Base-by-base conservation (phyloP, 2,797 vertebrate genomes). In the Sus cebifrons region DNA sequence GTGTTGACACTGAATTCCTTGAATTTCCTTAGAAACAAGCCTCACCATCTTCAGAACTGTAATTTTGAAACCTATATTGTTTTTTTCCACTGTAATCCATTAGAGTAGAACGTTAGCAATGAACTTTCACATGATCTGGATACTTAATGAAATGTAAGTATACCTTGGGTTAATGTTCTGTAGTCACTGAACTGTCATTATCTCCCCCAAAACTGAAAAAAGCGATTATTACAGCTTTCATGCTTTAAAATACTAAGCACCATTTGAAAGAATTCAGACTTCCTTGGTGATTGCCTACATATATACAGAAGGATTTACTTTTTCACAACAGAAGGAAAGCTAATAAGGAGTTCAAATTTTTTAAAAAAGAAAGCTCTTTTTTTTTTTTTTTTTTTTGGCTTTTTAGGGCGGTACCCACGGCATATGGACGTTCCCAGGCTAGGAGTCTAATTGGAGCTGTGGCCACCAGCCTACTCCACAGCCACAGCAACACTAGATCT, bases 211-310 rank as follows among this genome's bases (percentile, higher is more conserved):
- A 73, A 88, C 84, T 16, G 25, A 54, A 86, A 81, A 77, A 86
- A 70, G 0, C 40, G 60, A 82, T 36, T 70, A 90, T 67, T 75
- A 67, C 2, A 64, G 16, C 62, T 89, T 89, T 95, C 62, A 93
- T 70, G 62, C 62, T 93, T 93, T 68, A 82, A 92, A 95, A 89
- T 62, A 79, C 77, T 74, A 91, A 73, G 87, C 73, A 94, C n/a
- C 25, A 83, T 86, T 90, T 86, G 49, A 92, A 90, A 84, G 40
- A 5, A 74, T 90, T 89, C 14, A 3, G 75, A 68, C 60, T 86
- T 89, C 23, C 49, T 32, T 84, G 20, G 32, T 64, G 96, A 94
- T 70, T 86, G 32, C 36, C 86, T 94, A 23, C 77, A 75, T 3
- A 92, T 16, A 95, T 54, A 90, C 20, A 95, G 64, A 21, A 88